Evolutionary conservation across 2,888 invertebrate genomes (phyloP).

Genomic region (Lamellibrachia satsuma): DNA sequence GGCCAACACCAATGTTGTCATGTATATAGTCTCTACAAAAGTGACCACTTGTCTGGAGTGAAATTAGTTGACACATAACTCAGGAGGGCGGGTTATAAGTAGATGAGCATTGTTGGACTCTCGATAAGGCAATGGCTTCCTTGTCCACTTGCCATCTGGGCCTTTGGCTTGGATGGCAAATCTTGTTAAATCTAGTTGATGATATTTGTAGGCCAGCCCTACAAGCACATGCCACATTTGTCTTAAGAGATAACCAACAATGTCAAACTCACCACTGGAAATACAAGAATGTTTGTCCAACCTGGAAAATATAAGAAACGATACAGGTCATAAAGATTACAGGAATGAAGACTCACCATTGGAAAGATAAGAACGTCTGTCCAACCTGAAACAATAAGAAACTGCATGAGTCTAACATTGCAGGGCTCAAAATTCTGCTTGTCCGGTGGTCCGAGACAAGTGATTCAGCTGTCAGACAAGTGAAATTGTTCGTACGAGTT

Average conservation of each 20-base stretch:
- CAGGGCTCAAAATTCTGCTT: background rate
- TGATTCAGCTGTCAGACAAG: too few relatives aligned
- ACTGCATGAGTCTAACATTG: background rate
- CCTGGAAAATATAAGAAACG: background rate
- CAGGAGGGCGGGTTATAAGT: too few relatives aligned
- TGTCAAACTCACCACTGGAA: background rate
- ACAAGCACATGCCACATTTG: background rate
- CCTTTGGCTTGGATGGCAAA: too few relatives aligned
- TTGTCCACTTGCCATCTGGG: too few relatives aligned
- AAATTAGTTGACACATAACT: too few relatives aligned
- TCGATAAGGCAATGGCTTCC: too few relatives aligned
- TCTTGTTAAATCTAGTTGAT: background rate
- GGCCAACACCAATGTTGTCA: too few relatives aligned
- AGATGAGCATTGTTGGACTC: too few relatives aligned
- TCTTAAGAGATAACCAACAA: background rate
- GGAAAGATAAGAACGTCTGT: conserved; percentile 78
- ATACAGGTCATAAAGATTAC: background rate
- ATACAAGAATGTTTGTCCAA: background rate
- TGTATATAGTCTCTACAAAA: too few relatives aligned
- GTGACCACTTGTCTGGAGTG: too few relatives aligned
- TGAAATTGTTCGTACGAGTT: too few relatives aligned
- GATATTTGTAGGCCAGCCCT: background rate
- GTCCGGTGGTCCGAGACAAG: too few relatives aligned
- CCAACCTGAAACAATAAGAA: conserved; percentile 69
- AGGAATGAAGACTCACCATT: conserved; percentile 73